Conservation (phyloP, 2,888 invertebrate species). For the Coelopa pilipes region DNA sequence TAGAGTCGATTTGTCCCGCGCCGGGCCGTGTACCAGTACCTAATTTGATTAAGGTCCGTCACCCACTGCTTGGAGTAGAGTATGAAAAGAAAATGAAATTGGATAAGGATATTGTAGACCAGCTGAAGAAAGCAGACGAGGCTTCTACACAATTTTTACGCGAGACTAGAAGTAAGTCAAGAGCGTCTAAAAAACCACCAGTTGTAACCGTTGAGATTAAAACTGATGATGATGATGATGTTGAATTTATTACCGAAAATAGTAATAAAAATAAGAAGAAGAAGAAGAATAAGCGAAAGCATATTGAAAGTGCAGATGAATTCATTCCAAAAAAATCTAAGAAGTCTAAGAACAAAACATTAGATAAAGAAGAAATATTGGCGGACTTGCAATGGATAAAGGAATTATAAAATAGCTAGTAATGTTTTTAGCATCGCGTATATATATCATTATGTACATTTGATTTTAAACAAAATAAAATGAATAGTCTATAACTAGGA, state of each 20-base stretch:
- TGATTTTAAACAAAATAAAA: too few species aligned
- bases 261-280: constrained; percentile 42
- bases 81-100: constrained; percentile 48
- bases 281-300: constrained; percentile 43
- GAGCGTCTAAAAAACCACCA: constrained; percentile 16
- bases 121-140: constrained; percentile 47
- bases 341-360: constrained; percentile 30
- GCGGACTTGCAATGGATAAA: constrained; percentile 48
- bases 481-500: too few species aligned
- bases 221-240: constrained; percentile 43
- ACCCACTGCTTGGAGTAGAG: constrained; percentile 54
- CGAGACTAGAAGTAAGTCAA: constrained; percentile 25
- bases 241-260: constrained; percentile 41
- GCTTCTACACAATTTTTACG: constrained; percentile 36
- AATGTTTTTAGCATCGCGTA: neutral
- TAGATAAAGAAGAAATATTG: constrained; percentile 37
- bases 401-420: constrained; percentile 22
- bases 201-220: constrained; percentile 19
- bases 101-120: constrained; percentile 40
- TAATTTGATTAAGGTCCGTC: constrained; percentile 49
- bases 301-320: constrained; percentile 32
- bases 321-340: constrained; percentile 39
- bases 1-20: constrained; percentile 36
- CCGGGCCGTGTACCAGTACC: constrained; percentile 48
- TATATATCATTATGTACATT: neutral